Evolutionary conservation across 2,888 invertebrate genomes (phyloP).

Genomic region (Agapostemon virescens): DNA sequence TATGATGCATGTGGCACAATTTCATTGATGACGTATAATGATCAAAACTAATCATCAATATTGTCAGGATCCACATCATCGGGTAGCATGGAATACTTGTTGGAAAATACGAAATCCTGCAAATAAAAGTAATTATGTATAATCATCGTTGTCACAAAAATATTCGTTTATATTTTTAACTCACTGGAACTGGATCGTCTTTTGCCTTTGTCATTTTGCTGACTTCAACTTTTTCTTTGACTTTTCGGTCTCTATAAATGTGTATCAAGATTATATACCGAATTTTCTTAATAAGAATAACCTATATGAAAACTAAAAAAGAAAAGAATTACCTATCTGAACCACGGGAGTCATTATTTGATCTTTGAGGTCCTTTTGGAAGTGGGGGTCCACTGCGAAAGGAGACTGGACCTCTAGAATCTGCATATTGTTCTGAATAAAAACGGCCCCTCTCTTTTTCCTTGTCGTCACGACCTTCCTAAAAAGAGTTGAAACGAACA

Average conservation of each 20-base stretch:
- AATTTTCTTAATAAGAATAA: not conserved
- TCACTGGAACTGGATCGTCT: slow-evolving; percentile 88
- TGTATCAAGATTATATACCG: not conserved
- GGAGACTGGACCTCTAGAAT: slow-evolving; percentile 68
- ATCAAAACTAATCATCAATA: slow-evolving; percentile 75
- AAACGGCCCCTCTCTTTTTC: slow-evolving; percentile 66
- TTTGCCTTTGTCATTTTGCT: slow-evolving; percentile 86
- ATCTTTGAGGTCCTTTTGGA: slow-evolving; percentile 58
- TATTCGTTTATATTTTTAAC: slow-evolving; percentile 67
- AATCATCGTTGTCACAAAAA: not conserved
- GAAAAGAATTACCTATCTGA: slow-evolving; percentile 64
- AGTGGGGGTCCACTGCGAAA: slow-evolving; percentile 53
- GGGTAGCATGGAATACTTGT: slow-evolving; percentile 88
- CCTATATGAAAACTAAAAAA: not conserved
- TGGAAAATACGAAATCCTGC: slow-evolving; percentile 88
- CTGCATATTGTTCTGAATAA: slow-evolving; percentile 65
- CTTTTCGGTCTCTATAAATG: slow-evolving; percentile 70
- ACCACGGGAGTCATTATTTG: slow-evolving; percentile 68
- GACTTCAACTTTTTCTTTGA: slow-evolving; percentile 79
- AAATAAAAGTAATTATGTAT: slow-evolving; percentile 68
- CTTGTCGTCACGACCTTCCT: slow-evolving; percentile 76
- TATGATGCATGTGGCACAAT: slow-evolving; percentile 77
- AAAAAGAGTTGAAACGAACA: slow-evolving; percentile 9
- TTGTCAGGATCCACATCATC: slow-evolving; percentile 85
- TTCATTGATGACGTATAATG: slow-evolving; percentile 74